Percentiles rank a stretch among this genome's conserved stretches.
Evolutionary conservation across 2,888 invertebrate species (phyloP).

Genomic region (Polymixis lichenea): DNA sequence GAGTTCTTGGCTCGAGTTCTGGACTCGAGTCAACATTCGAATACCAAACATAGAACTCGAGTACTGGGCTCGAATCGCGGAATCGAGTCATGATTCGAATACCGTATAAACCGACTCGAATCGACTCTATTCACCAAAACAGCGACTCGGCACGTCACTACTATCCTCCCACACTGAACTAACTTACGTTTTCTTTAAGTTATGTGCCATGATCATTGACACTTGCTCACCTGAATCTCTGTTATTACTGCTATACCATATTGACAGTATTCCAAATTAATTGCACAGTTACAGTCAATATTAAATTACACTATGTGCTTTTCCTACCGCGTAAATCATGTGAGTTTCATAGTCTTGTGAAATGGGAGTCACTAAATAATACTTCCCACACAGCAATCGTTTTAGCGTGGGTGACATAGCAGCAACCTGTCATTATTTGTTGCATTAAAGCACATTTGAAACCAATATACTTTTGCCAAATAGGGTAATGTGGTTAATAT

Average conservation of each 20-base stretch:
- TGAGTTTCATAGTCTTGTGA: conserved; percentile 59
- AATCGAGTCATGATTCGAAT: too few species aligned
- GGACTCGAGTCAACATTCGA: too few species aligned
- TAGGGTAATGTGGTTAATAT: conserved; percentile 2
- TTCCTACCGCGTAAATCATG: conserved; percentile 62
- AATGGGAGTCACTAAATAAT: conserved; percentile 63
- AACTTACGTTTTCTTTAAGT: conserved; percentile 32
- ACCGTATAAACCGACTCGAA: too few species aligned
- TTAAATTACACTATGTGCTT: conserved; percentile 56
- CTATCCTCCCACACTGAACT: conserved; percentile 8
- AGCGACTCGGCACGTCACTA: too few species aligned
- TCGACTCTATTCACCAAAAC: too few species aligned
- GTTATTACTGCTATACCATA: conserved; percentile 48
- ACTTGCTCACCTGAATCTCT: conserved; percentile 30
- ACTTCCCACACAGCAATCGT: conserved; percentile 58
- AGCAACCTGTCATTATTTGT: conserved; percentile 60
- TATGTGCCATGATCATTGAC: conserved; percentile 27
- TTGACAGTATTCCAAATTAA: conserved; percentile 54
- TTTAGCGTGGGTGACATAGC: conserved; percentile 57
- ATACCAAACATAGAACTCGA: too few species aligned
- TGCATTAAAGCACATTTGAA: conserved; percentile 43
- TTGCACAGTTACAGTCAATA: conserved; percentile 55
- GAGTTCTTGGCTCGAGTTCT: too few species aligned
- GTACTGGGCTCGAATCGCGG: too few species aligned
- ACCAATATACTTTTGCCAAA: conserved; percentile 30